phyloP scores from a whole-genome alignment of 2,888 invertebrate genomes.

The Erebia palarica region DNA sequence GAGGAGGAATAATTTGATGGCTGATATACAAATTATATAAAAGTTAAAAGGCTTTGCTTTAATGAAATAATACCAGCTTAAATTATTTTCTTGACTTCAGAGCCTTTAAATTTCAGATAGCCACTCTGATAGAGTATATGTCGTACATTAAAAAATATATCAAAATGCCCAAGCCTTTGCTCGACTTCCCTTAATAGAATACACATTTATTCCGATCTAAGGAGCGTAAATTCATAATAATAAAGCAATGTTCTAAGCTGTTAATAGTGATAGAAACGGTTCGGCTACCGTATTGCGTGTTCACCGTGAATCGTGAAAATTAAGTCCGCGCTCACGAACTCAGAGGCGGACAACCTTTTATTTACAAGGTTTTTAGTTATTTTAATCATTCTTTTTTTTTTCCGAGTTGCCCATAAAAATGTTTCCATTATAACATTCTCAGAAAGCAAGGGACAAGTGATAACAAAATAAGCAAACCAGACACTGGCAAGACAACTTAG shows the following conservation, averaged over 20 bases:
- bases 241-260: slow-evolving; percentile 40
- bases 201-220: slow-evolving; percentile 26
- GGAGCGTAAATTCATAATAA: slow-evolving; percentile 35
- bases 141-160: background rate
- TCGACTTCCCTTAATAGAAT: slow-evolving; percentile 12
- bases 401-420: too few relatives aligned
- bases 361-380: background rate
- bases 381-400: background rate
- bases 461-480: too few relatives aligned
- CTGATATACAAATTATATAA: too few relatives aligned
- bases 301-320: slow-evolving; percentile 61
- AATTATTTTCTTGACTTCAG: too few relatives aligned
- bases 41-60: too few relatives aligned
- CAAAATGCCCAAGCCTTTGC: background rate
- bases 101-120: too few relatives aligned
- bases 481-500: too few relatives aligned
- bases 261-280: slow-evolving; percentile 42
- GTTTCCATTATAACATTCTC: too few relatives aligned
- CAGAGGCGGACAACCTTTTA: slow-evolving; percentile 48
- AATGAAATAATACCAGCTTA: too few relatives aligned
- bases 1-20: too few relatives aligned
- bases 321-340: slow-evolving; percentile 64
- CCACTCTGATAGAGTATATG: too few relatives aligned
- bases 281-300: slow-evolving; percentile 57
- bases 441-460: too few relatives aligned